These are phyloP conservation scores for Apantesis nais DNA, from an alignment of 2,888 invertebrate species.

Conservation along the genomic window DNA sequence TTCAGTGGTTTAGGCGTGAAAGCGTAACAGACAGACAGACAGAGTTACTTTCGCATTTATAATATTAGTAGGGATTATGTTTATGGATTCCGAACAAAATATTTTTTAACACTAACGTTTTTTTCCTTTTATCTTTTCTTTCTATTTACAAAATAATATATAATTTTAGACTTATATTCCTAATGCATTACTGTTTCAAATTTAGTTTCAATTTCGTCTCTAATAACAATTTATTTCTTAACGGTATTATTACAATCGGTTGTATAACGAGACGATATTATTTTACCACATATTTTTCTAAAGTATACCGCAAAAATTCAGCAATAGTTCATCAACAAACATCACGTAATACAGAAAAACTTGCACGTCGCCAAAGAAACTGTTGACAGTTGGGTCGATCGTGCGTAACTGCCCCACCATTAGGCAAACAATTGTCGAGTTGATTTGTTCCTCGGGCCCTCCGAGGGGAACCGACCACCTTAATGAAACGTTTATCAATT, in stretches of 20 bases:
- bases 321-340: slow-evolving; percentile 1
- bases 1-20: too few relatives aligned
- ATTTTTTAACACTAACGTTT: too few relatives aligned
- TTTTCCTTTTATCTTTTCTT: too few relatives aligned
- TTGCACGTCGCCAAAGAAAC: slow-evolving; percentile 11
- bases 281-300: not conserved
- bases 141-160: too few relatives aligned
- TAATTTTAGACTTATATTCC: too few relatives aligned
- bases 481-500: not conserved
- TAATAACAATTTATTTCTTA: not conserved
- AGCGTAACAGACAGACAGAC: too few relatives aligned
- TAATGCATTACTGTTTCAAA: too few relatives aligned
- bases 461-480: not conserved
- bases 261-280: not conserved
- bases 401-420: slow-evolving; percentile 37
- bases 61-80: too few relatives aligned
- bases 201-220: not conserved
- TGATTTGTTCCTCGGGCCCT: slow-evolving; percentile 13
- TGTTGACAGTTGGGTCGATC: slow-evolving; percentile 39
- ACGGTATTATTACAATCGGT: not conserved
- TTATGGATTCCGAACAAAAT: too few relatives aligned
- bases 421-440: slow-evolving; percentile 44
- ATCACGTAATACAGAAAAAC: slow-evolving; percentile 20
- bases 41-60: too few relatives aligned
- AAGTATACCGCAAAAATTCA: not conserved